Percentiles rank a stretch among this genome's conserved stretches.
These are phyloP conservation scores for Amphipyra berbera DNA, from an alignment of 2,888 invertebrate genomes.

Conservation along the genomic window DNA sequence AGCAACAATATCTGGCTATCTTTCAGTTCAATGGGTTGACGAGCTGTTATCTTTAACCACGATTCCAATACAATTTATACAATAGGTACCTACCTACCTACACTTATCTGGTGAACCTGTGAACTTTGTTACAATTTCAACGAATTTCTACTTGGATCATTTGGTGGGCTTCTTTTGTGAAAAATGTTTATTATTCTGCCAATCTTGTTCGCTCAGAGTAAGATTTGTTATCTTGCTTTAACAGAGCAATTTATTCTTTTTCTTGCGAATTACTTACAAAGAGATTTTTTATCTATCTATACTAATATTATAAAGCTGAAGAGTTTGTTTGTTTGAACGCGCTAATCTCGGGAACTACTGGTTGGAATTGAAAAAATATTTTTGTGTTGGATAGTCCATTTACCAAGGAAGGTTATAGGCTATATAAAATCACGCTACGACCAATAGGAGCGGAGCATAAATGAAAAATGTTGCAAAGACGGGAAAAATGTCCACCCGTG, in stretches of 20 bases:
- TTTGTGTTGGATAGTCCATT: too few relatives aligned
- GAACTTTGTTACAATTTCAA: constrained; percentile 69
- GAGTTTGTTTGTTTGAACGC: too few relatives aligned
- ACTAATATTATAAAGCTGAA: too few relatives aligned
- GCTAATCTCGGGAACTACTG: too few relatives aligned
- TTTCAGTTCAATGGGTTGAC: constrained; percentile 66
- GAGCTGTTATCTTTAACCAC: constrained; percentile 71
- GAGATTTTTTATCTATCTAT: too few relatives aligned
- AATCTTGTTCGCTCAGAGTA: constrained; percentile 15
- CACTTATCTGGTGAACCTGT: constrained; percentile 70
- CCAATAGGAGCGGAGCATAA: too few relatives aligned
- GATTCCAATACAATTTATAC: constrained; percentile 63
- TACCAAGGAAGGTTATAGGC: too few relatives aligned
- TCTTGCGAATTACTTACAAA: constrained; percentile 2
- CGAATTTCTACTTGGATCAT: constrained; percentile 38
- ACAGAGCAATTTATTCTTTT: constrained; percentile 21
- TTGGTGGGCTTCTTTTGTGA: constrained; percentile 17
- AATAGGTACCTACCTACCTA: constrained; percentile 43
- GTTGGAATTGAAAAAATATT: too few relatives aligned
- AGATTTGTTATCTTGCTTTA: constrained; percentile 33
- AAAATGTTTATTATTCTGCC: constrained; percentile 20
- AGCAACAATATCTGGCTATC: constrained; percentile 48
- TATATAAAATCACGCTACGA: too few relatives aligned
- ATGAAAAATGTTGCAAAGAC: too few relatives aligned
- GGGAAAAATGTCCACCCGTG: too few relatives aligned